Percentiles rank a stretch among this genome's conserved stretches.
phyloP scores from a whole-genome alignment of 2,797 vertebrate species.

The Xenentodon cancila region DNA sequence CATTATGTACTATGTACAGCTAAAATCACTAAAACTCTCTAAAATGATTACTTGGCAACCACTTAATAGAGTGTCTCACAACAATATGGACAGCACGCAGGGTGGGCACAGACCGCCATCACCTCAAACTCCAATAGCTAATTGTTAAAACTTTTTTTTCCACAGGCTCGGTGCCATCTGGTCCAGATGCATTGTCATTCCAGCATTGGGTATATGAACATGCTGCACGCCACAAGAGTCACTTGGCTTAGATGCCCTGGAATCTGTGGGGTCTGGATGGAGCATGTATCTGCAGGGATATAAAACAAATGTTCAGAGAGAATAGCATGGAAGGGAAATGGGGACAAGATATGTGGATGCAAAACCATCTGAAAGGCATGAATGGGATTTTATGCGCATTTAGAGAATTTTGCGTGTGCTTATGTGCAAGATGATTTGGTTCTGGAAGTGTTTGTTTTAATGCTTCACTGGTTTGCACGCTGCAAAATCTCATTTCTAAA shows the following conservation, averaged over 20 bases:
- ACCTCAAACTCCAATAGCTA: conserved; percentile 44
- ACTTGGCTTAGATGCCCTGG: conserved; percentile 16
- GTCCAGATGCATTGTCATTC: conserved; percentile 38
- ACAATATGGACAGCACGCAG: conserved; percentile 9
- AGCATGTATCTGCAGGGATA: conserved; percentile 41
- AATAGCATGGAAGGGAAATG: conserved; percentile 43
- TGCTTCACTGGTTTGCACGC: conserved; percentile 20
- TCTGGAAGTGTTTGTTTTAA: conserved; percentile 31
- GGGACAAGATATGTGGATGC: not conserved
- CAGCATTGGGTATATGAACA: conserved; percentile 48
- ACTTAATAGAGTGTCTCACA: conserved; percentile 17
- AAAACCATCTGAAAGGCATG: conserved; percentile 29
- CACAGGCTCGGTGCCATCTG: conserved; percentile 1
- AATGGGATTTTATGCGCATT: conserved; percentile 1
- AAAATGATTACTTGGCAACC: conserved; percentile 15
- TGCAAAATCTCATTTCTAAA: too few relatives aligned
- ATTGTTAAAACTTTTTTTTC: conserved; percentile 16
- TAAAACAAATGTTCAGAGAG: conserved; percentile 58
- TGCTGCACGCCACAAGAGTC: conserved; percentile 27
- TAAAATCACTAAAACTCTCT: too few relatives aligned
- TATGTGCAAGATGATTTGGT: conserved; percentile 9
- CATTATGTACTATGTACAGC: too few relatives aligned
- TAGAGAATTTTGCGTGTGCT: conserved; percentile 12
- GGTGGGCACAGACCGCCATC: conserved; percentile 30
- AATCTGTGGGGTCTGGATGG: conserved; percentile 24